Percentiles rank a stretch among this genome's conserved stretches.
These are phyloP conservation scores for Lacerta bilineata DNA, from an alignment of 2,797 vertebrate species.

Conservation along the genomic window DNA sequence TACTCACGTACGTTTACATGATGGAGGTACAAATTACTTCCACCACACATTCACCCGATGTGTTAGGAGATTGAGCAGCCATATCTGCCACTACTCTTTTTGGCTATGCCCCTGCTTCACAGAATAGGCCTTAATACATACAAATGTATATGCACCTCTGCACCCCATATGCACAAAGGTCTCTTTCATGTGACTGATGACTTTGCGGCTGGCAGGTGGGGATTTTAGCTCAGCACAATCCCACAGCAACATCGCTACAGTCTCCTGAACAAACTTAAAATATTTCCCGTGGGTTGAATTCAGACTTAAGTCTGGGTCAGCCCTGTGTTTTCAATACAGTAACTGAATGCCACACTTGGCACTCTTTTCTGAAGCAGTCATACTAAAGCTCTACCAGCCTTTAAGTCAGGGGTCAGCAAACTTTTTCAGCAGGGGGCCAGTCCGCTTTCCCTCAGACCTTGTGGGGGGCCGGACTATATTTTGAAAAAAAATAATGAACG, in stretches of 20 bases:
- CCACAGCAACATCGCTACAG: background rate
- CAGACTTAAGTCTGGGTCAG: background rate
- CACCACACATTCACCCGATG: no score
- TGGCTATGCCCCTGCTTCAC: background rate
- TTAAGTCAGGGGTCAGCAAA: no score
- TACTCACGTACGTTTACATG: background rate
- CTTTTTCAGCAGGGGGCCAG: no score
- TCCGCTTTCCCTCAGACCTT: no score
- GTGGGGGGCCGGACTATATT: no score
- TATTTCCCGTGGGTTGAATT: background rate
- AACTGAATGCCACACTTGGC: background rate
- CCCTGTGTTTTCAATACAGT: background rate
- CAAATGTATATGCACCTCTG: background rate
- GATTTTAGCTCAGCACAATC: background rate
- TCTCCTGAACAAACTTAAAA: background rate
- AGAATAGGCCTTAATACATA: background rate
- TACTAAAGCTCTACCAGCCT: background rate
- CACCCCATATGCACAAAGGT: background rate
- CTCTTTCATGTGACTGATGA: background rate
- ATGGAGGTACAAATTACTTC: background rate
- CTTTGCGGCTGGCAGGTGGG: background rate
- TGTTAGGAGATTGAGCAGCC: background rate
- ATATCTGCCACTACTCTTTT: background rate
- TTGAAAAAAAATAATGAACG: no score
- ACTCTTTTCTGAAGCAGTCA: background rate